Conservation (phyloP, 2,797 vertebrate species). For the Loris lydekkerianus region DNA sequence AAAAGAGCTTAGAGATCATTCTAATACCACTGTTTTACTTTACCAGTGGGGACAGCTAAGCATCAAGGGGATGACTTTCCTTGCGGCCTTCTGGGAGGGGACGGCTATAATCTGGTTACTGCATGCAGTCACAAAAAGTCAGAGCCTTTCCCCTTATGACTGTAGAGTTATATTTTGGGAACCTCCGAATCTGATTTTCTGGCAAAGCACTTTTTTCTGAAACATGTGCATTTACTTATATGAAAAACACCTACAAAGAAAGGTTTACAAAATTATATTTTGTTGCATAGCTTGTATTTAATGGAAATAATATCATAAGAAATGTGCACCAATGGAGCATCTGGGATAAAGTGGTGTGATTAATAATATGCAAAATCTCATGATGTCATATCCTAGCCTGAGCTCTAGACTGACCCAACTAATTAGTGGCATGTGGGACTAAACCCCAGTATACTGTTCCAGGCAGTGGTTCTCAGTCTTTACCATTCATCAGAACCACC, state of each 20-base stretch:
- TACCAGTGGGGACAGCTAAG: neutral
- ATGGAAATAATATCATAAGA: slow-evolving; percentile 3
- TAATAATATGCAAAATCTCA: neutral
- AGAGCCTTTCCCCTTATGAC: neutral
- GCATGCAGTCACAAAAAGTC: neutral
- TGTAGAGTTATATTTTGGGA: neutral
- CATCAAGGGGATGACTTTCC: neutral
- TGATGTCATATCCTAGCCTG: neutral
- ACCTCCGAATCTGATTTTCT: neutral
- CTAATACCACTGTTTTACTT: neutral
- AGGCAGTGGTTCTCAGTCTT: neutral
- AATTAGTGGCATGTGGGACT: neutral
- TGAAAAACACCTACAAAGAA: neutral
- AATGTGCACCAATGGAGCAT: neutral
- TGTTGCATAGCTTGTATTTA: neutral
- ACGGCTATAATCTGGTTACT: neutral
- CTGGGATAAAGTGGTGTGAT: neutral
- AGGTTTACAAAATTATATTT: neutral
- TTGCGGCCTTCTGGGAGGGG: neutral
- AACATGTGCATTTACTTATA: neutral
- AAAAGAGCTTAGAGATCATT: neutral
- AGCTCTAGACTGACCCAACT: neutral
- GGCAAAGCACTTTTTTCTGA: neutral
- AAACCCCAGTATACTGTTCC: neutral
- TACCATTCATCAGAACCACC: neutral